A percentile compares a stretch with the other conserved stretches of the same genome.
These are phyloP conservation scores for Bursaphelenchus okinawaensis DNA, from an alignment of 2,888 invertebrate genomes.

Conservation along the genomic window DNA sequence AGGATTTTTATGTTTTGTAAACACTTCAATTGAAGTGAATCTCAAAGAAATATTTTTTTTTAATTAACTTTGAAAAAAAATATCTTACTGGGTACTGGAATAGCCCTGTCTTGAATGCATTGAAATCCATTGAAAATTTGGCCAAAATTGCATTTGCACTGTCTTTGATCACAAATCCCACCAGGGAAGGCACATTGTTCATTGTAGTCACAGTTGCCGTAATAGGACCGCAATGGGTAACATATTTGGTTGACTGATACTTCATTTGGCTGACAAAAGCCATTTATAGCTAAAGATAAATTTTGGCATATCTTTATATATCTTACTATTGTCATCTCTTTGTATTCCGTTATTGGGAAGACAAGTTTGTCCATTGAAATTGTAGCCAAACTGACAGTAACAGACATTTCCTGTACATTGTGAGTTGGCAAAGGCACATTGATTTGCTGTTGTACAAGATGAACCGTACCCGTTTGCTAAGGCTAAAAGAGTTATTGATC, in stretches of 20 bases:
- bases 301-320: not conserved
- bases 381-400: constrained; percentile 33
- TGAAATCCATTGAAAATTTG: constrained; percentile 24
- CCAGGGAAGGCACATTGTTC: constrained; percentile 27
- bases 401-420: constrained; percentile 30
- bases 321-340: not conserved
- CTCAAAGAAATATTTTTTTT: too few relatives aligned
- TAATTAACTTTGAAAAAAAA: not conserved
- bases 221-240: constrained; percentile 22
- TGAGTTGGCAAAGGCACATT: constrained; percentile 26
- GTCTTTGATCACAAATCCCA: constrained; percentile 20
- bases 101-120: constrained; percentile 19
- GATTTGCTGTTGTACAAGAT: constrained; percentile 23
- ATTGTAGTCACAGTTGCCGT: constrained; percentile 21
- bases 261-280: constrained; percentile 21
- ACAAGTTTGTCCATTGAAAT: constrained; percentile 30
- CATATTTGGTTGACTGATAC: constrained; percentile 34
- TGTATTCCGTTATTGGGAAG: constrained; percentile 1
- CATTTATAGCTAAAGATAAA: not conserved
- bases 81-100: constrained; percentile 8
- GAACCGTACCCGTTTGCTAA: constrained; percentile 27
- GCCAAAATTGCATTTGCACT: constrained; percentile 18
- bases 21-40: too few relatives aligned
- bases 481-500: too few relatives aligned
- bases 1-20: too few relatives aligned